Percentiles rank a stretch among this genome's conserved stretches.
These are phyloP conservation scores for Tinamus major DNA, from an alignment of 2,797 vertebrate genomes.

Conservation along the genomic window DNA sequence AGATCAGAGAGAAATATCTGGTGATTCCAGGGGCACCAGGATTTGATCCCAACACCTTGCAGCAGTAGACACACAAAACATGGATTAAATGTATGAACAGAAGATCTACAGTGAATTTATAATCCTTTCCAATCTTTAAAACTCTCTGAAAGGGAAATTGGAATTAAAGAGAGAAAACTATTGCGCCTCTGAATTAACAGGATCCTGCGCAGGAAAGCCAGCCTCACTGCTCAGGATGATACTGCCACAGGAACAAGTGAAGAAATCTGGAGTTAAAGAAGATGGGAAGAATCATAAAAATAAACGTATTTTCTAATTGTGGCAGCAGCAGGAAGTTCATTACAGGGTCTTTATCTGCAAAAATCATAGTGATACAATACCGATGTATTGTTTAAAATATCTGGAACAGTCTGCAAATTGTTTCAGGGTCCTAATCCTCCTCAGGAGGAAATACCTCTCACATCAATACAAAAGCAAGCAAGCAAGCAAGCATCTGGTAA, in stretches of 20 bases:
- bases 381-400: background rate
- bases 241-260: background rate
- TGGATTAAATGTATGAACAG: background rate
- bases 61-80: conserved; percentile 1
- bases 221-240: background rate
- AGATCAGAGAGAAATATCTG: conserved; percentile 6
- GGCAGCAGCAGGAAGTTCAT: background rate
- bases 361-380: background rate
- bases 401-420: background rate
- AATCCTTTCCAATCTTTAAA: background rate
- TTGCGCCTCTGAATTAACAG: background rate
- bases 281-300: background rate
- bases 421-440: background rate
- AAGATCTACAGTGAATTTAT: background rate
- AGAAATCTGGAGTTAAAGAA: background rate
- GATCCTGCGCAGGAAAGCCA: background rate
- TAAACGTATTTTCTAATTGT: background rate
- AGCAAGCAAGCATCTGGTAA: background rate
- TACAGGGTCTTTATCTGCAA: background rate
- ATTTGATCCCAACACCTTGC: background rate
- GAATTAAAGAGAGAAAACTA: background rate
- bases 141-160: background rate
- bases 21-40: background rate
- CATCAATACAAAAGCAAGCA: background rate
- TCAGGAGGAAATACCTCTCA: background rate